These are phyloP conservation scores for Vulpes ferrilata DNA, from an alignment of 2,113 vertebrate species.

Conservation along the genomic window DNA sequence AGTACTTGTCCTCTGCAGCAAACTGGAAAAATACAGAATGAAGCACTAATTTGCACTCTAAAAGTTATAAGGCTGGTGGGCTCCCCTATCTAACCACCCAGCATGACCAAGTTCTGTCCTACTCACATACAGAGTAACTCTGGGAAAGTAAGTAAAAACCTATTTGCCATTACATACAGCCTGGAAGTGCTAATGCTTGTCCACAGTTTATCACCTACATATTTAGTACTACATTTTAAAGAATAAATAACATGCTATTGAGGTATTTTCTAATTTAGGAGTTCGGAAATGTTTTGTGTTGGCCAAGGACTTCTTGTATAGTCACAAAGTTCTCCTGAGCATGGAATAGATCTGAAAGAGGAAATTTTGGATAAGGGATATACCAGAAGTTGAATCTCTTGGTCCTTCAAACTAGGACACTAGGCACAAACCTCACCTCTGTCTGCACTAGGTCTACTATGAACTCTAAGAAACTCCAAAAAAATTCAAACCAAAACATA, in stretches of 20 bases:
- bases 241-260: neutral
- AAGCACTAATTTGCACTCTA: neutral
- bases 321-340: neutral
- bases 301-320: neutral
- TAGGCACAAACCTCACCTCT: neutral
- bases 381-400: neutral
- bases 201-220: neutral
- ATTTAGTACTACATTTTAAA: constrained; percentile 9
- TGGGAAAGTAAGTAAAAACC: neutral
- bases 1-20: neutral
- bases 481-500: neutral
- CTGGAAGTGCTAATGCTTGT: neutral
- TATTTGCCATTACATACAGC: neutral
- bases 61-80: neutral
- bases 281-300: neutral
- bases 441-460: neutral
- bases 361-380: neutral
- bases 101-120: neutral
- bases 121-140: neutral
- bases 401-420: neutral
- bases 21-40: constrained; percentile 21
- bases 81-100: neutral
- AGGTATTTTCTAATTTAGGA: constrained; percentile 23
- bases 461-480: neutral
- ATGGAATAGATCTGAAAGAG: neutral